Base-by-base conservation (phyloP, 64 coral and sea anemone species). In the Pachyseris speciosa region DNA sequence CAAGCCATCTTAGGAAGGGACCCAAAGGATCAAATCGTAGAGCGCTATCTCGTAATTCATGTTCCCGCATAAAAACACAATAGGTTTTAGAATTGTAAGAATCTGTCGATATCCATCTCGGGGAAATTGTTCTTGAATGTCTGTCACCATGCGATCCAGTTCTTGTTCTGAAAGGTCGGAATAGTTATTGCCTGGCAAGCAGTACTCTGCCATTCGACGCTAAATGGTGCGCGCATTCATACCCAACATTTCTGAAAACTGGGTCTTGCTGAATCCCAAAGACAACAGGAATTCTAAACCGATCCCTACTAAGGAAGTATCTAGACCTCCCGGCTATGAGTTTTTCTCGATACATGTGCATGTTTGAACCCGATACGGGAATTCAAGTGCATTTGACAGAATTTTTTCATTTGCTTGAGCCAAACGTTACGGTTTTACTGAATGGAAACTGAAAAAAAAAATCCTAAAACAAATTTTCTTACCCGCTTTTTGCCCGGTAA, bases 241-340 rank as follows among this genome's bases (percentile, higher is more conserved):
- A 69, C 66, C 66, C 27, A 69, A 27, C 66, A 69, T 69, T 69
- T 27, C 28, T 69, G 66, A 30, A n/a, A n/a, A n/a, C n/a, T n/a
- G n/a, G n/a, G n/a, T n/a, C n/a, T n/a, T n/a, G n/a, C n/a, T n/a
- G n/a, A 69, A 69, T 33, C 66, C 66, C 51, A 55, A 55, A 55
- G 51, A 55, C 51, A 55, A 55, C 51, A 55, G 51, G 51, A 55
- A 55, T 55, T 55, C 51, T 55, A n/a, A 55, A 55, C 51, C 20
- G 51, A 15, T 55, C 51, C 12, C 51, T 55, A 55, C 51, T 55
- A 15, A 55, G 51, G 12, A 55, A 55, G 51, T 55, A 55, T 55
- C 17, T 55, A 15, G 51, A 19, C 17, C 51, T 55, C 12, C 51
- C 51, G n/a, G n/a, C n/a, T n/a, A n/a, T n/a, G n/a, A n/a, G n/a